Base-by-base conservation (phyloP, 2,888 invertebrate species). In the Diploptera punctata region DNA sequence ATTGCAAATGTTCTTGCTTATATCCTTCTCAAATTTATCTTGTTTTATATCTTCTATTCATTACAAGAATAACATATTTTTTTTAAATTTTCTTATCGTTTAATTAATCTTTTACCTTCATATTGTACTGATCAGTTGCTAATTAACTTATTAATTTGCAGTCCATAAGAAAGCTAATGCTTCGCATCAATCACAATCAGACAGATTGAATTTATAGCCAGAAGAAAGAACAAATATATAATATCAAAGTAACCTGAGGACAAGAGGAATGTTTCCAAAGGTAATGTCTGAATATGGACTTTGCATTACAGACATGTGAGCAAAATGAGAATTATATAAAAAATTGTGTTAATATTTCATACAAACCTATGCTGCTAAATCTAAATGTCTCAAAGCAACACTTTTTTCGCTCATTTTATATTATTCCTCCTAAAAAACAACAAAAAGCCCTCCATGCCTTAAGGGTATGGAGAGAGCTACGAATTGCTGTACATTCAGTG, bases 381-480 rank as follows among this genome's bases (percentile, higher is more conserved):
- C 68, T 73, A 68, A 71, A 74, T 74, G 74, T 74, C 74, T 74
- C 71, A 71, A 68, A 74, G 74, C 74, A 71, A 74, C 71, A 74
- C 74, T 74, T 74, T 74, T 77, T 75, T 74, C 76, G 76, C 76
- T 75, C 65, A 65, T 77, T 79, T 78, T 76, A 79, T 77, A 79
- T 78, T 76, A 74, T 78, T 77, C 80, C 78, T 77, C 65, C 52
- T 49, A 43, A 43, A 54, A 57, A 67, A 72, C 54, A 73, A 75
- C 69, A 68, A 67, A 71, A 75, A 75, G 71, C 60, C 69, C 57
- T 71, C 73, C 71, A 57, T 67, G 71, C 70, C 73, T 67, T 70
- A 62, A 70, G 68, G 70, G 31, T 47, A 47, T 47, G 47, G n/a
- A 47, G 47, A 29, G 65, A 47, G 47, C 44, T 47, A 47, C 24